Conservation (phyloP, 1,140 invertebrate species). For the Pogonomyrmex barbatus region DNA sequence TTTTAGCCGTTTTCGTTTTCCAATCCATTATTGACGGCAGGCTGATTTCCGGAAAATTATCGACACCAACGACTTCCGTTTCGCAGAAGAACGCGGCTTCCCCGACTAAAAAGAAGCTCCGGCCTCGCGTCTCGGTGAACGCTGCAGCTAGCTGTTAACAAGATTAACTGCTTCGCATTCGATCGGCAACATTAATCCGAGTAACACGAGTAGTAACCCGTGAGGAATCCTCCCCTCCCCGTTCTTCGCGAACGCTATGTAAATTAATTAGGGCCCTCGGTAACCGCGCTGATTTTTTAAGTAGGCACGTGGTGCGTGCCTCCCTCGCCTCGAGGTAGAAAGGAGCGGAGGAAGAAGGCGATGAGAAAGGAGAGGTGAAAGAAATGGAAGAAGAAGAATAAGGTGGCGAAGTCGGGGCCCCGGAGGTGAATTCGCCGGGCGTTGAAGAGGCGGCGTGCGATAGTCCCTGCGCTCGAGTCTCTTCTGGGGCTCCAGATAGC, state of each 20-base stretch:
- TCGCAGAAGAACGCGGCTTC: constrained; percentile 1
- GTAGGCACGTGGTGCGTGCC: constrained; percentile 70
- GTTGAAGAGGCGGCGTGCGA: constrained; percentile 76
- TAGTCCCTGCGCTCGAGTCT: constrained; percentile 68
- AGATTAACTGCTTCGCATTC: constrained; percentile 50
- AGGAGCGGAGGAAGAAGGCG: constrained; percentile 9
- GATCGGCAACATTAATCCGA: constrained; percentile 61
- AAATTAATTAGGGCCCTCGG: constrained; percentile 84
- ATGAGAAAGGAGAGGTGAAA: constrained; percentile 40
- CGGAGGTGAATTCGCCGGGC: constrained; percentile 47
- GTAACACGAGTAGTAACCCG: constrained; percentile 56
- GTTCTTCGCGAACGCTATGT: constrained; percentile 77
- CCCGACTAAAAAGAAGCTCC: constrained; percentile 51
- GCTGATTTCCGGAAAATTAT: constrained; percentile 15
- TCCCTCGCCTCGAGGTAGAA: constrained; percentile 64
- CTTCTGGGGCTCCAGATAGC: constrained; percentile 79
- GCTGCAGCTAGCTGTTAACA: constrained; percentile 55
- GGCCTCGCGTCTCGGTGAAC: constrained; percentile 9
- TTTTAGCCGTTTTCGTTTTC: not conserved
- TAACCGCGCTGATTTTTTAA: constrained; percentile 82
- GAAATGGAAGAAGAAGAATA: constrained; percentile 59
- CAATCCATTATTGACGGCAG: constrained; percentile 1
- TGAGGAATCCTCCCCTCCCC: not conserved
- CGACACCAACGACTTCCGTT: constrained; percentile 26
- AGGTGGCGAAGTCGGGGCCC: constrained; percentile 65